These are phyloP conservation scores for Hyposmocoma kahamanoa DNA, from an alignment of 1,140 invertebrate genomes.

Conservation along the genomic window DNA sequence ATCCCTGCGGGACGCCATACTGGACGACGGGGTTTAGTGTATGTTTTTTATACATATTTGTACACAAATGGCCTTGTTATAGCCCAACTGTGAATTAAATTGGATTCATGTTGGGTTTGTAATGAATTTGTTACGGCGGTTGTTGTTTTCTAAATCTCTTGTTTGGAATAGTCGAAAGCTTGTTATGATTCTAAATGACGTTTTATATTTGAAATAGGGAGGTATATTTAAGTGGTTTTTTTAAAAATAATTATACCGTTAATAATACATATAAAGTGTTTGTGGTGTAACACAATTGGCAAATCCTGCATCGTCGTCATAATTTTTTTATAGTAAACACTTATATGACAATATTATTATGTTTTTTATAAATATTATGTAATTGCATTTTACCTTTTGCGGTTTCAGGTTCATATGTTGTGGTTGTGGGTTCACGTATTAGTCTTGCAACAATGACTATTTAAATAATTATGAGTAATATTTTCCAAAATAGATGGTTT, in stretches of 20 bases:
- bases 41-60: slow-evolving; percentile 15
- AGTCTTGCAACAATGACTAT: too few relatives aligned
- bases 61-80: slow-evolving; percentile 42
- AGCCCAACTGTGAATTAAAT: slow-evolving; percentile 60
- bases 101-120: slow-evolving; percentile 50
- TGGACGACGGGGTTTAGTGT: slow-evolving; percentile 36
- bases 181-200: not conserved
- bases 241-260: not conserved
- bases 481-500: too few relatives aligned
- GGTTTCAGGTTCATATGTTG: too few relatives aligned
- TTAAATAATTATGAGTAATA: too few relatives aligned
- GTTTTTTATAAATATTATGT: too few relatives aligned
- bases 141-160: slow-evolving; percentile 13
- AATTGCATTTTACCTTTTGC: too few relatives aligned
- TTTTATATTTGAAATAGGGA: not conserved
- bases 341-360: too few relatives aligned
- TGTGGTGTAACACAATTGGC: too few relatives aligned
- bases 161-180: slow-evolving; percentile 2
- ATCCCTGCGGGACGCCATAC: slow-evolving; percentile 36
- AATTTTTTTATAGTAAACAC: too few relatives aligned
- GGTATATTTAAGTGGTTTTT: not conserved
- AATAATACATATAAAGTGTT: not conserved
- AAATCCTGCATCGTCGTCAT: too few relatives aligned
- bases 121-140: slow-evolving; percentile 53
- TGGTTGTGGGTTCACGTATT: too few relatives aligned